Percentiles rank a stretch among this genome's conserved stretches.
phyloP scores from a whole-genome alignment of 2,113 vertebrate species.

The Sisor rabdophorus region DNA sequence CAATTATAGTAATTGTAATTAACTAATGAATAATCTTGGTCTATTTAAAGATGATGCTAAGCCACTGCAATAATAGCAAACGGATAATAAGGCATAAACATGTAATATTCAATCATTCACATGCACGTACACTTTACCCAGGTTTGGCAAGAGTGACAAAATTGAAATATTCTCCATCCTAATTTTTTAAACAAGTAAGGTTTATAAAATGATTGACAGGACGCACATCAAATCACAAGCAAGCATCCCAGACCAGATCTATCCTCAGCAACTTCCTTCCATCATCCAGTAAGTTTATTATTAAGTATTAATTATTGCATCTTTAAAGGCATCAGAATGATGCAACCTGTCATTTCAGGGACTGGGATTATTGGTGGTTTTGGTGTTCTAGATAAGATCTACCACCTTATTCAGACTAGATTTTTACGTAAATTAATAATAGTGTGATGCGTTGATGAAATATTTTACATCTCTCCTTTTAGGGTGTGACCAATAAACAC shows the following conservation, averaged over 20 bases:
- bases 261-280: not conserved
- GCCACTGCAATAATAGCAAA: conserved; percentile 10
- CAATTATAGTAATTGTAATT: conserved; percentile 63
- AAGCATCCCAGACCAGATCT: not conserved
- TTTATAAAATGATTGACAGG: not conserved
- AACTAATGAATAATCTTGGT: conserved; percentile 64
- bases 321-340: not conserved
- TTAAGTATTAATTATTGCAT: too few relatives aligned
- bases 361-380: not conserved
- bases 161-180: too few relatives aligned
- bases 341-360: not conserved
- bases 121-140: too few relatives aligned
- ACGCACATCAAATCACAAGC: not conserved
- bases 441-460: not conserved
- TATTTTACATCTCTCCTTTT: not conserved
- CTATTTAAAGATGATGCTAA: conserved; percentile 37
- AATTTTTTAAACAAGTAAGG: too few relatives aligned
- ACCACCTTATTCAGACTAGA: not conserved
- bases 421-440: too few relatives aligned
- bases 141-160: too few relatives aligned
- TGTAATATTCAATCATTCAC: too few relatives aligned
- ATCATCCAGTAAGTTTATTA: not conserved
- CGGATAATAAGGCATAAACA: not conserved
- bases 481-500: not conserved
- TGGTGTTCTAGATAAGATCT: not conserved